Evolutionary conservation across 2,797 vertebrate genomes (phyloP).

Genomic region (Rhyacichthys aspro): DNA sequence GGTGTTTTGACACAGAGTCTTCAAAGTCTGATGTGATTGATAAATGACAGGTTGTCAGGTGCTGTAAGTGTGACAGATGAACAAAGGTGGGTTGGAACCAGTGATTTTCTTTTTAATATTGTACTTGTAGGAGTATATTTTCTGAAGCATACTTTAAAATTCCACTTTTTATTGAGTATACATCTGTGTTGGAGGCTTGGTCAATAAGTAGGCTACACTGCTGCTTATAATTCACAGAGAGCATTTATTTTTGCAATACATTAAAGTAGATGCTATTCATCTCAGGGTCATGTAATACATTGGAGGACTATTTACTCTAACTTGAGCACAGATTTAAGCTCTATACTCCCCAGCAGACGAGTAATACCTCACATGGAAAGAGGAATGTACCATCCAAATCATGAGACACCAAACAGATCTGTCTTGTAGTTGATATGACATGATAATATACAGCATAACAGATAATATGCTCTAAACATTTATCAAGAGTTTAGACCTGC

Average conservation of each 20-base stretch:
- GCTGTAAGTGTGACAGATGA: background rate
- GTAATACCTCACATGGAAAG: constrained; percentile 7
- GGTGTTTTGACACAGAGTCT: constrained; percentile 25
- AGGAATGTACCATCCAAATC: constrained; percentile 6
- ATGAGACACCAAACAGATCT: constrained; percentile 17
- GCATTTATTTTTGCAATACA: no score
- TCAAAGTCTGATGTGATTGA: constrained; percentile 32
- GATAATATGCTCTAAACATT: constrained; percentile 42
- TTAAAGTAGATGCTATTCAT: no score
- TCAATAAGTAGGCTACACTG: no score
- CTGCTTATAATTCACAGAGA: no score
- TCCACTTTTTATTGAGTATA: no score
- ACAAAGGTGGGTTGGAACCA: background rate
- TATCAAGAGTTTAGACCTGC: constrained; percentile 42
- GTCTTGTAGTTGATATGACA: background rate
- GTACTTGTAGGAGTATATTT: background rate
- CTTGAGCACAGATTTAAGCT: no score
- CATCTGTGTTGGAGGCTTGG: no score
- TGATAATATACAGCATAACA: constrained; percentile 24
- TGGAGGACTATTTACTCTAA: no score
- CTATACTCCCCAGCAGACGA: constrained; percentile 7
- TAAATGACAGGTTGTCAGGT: constrained; percentile 19
- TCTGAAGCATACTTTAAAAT: no score
- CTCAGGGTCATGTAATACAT: no score
- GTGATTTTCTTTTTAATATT: background rate